Evolutionary conservation across 2,888 invertebrate species (phyloP).

Genomic region (Orgyia antiqua): DNA sequence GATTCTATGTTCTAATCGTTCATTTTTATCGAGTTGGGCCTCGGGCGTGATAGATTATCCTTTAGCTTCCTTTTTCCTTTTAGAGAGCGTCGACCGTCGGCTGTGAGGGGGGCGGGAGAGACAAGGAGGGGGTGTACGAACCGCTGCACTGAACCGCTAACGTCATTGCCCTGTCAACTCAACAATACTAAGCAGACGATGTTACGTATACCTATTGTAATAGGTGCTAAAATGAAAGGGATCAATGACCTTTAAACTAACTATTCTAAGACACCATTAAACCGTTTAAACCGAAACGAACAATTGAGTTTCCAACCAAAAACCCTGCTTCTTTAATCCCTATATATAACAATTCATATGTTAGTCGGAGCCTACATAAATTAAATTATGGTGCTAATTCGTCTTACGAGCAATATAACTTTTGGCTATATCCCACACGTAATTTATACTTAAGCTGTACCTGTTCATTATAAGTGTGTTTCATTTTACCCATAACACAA

Average conservation of each 20-base stretch:
- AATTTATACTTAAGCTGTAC: too few species aligned
- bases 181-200: slow-evolving; percentile 74
- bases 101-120: slow-evolving; percentile 51
- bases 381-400: too few species aligned
- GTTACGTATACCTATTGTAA: slow-evolving; percentile 61
- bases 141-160: slow-evolving; percentile 56
- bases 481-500: too few species aligned
- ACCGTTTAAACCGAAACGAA: background rate
- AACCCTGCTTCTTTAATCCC: too few species aligned
- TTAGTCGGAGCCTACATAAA: slow-evolving; percentile 55
- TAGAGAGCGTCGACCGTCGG: slow-evolving; percentile 74
- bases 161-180: slow-evolving; percentile 77
- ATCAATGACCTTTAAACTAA: slow-evolving; percentile 43
- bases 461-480: too few species aligned
- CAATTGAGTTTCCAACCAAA: too few species aligned
- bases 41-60: slow-evolving; percentile 76
- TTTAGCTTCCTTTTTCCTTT: slow-evolving; percentile 71
- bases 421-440: too few species aligned
- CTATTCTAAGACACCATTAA: background rate
- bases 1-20: slow-evolving; percentile 69
- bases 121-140: slow-evolving; percentile 43
- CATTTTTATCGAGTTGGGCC: slow-evolving; percentile 74
- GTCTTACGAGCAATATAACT: too few species aligned
- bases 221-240: slow-evolving; percentile 51
- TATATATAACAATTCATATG: slow-evolving; percentile 63